These are phyloP conservation scores for Epinephelus coioides DNA, from an alignment of 2,797 vertebrate genomes.

Conservation along the genomic window DNA sequence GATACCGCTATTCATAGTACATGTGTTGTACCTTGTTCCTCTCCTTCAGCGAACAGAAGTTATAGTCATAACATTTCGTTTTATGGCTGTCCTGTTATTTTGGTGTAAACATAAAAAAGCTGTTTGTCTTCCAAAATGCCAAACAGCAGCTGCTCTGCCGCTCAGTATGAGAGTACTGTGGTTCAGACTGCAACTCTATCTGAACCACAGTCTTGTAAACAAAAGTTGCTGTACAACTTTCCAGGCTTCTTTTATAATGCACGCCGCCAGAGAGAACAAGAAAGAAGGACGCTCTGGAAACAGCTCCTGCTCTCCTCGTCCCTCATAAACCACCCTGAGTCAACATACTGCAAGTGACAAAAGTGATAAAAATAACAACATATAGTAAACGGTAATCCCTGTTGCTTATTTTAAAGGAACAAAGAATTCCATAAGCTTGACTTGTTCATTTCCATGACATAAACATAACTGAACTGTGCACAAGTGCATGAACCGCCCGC, in stretches of 20 bases:
- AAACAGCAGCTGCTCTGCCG: constrained; percentile 23
- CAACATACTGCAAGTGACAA: neutral
- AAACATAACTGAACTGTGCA: neutral
- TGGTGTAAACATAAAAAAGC: constrained; percentile 16
- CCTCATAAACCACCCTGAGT: constrained; percentile 35
- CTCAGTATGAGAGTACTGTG: neutral
- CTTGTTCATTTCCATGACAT: constrained; percentile 27
- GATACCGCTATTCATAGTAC: too few relatives aligned
- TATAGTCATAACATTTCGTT: neutral
- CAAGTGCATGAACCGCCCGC: neutral
- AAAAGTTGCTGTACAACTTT: constrained; percentile 33
- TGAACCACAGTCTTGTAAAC: constrained; percentile 36
- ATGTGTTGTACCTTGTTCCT: too few relatives aligned
- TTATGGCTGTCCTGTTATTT: neutral
- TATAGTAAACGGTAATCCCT: neutral
- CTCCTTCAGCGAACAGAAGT: too few relatives aligned
- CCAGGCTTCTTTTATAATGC: constrained; percentile 16
- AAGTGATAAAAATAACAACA: neutral
- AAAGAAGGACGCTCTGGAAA: constrained; percentile 19
- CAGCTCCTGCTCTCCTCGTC: neutral
- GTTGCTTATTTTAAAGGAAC: neutral
- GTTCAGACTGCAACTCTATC: constrained; percentile 34
- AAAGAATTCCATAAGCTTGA: neutral
- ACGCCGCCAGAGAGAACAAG: neutral
- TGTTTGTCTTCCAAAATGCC: constrained; percentile 1